Base-by-base conservation (phyloP, 2,113 vertebrate species). In the Psammodynastes pulverulentus region DNA sequence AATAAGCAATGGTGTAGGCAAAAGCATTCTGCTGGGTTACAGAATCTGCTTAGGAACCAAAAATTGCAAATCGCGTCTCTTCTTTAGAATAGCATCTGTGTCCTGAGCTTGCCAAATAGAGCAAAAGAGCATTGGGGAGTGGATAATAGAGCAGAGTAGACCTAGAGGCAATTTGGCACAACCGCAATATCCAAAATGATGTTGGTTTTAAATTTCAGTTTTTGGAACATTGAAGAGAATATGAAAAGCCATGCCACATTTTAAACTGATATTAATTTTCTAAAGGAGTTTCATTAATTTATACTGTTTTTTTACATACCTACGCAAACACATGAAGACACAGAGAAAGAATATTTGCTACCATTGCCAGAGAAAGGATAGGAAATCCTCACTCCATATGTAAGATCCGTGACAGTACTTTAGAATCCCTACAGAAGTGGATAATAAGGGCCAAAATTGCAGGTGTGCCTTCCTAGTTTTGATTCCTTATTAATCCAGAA, bases 71-170 rank as follows among this genome's bases (percentile, higher is more conserved):
- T 93, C 94, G 89, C 92, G 93, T 94, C 91, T 92, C 88, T 95
- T 96, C 90, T 67, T 6, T 13, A 23, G 95, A 94, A 90, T 94
- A 95, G 95, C 96, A 96, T 97, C 97, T 97, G 95, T 34, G 52
- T 84, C 34, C 62, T 93, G 54, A 89, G 52, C 89, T 43, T 96
- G 96, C 96, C 96, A 97, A 95, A 95, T 52, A 23, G 88, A 34
- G 86, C 91, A 94, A 89, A 3, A 86, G 91, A 91, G 34, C 3
- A 5, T n/a, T n/a, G 53, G 23, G 48, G 54, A 93, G 89, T 92
- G 86, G 93, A 93, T 92, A 43, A 79, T 21, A 79, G 85, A 94
- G 92, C 53, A 7, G 92, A 24, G 3, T 54, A 3, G 13, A 53
- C 87, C 90, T 89, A 34, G 86, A 90, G 91, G 94, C 43, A 54